Evolutionary conservation across 2,888 invertebrate species (phyloP).

Genomic region (Rosalia funebris): DNA sequence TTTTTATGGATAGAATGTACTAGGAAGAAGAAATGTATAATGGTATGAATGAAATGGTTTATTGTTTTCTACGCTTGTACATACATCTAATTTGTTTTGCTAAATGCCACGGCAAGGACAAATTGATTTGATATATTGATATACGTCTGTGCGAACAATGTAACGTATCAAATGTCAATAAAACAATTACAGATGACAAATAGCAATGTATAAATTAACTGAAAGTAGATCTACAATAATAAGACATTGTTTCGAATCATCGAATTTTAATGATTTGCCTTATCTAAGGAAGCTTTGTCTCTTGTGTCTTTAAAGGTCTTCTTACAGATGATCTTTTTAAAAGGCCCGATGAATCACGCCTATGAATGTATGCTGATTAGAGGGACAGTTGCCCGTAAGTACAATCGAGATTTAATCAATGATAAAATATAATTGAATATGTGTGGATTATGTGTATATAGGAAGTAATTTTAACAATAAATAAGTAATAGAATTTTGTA

Average conservation of each 20-base stretch:
- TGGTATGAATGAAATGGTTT: slow-evolving; percentile 13
- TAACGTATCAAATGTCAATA: slow-evolving; percentile 19
- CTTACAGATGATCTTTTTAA: no score
- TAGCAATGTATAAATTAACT: slow-evolving; percentile 16
- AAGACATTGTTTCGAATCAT: slow-evolving; percentile 7
- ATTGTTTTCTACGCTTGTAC: slow-evolving; percentile 9
- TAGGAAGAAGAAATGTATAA: slow-evolving; percentile 13
- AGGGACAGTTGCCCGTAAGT: no score
- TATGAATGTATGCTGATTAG: no score
- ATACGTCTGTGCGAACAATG: slow-evolving; percentile 16
- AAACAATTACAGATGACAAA: slow-evolving; percentile 22
- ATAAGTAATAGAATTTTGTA: no score
- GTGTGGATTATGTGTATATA: no score
- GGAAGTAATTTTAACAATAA: no score
- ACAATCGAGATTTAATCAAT: no score
- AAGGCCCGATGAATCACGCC: no score
- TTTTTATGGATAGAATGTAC: not conserved
- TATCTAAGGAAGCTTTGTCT: no score
- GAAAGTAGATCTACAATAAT: slow-evolving; percentile 10
- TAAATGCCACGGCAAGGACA: slow-evolving; percentile 18
- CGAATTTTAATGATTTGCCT: no score
- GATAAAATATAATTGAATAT: no score
- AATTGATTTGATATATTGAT: slow-evolving; percentile 21
- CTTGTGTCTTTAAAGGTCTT: no score
- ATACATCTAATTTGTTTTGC: slow-evolving; percentile 17